Evolutionary conservation across 2,113 vertebrate species (phyloP).

Genomic region (Heterotilapia buettikoferi): DNA sequence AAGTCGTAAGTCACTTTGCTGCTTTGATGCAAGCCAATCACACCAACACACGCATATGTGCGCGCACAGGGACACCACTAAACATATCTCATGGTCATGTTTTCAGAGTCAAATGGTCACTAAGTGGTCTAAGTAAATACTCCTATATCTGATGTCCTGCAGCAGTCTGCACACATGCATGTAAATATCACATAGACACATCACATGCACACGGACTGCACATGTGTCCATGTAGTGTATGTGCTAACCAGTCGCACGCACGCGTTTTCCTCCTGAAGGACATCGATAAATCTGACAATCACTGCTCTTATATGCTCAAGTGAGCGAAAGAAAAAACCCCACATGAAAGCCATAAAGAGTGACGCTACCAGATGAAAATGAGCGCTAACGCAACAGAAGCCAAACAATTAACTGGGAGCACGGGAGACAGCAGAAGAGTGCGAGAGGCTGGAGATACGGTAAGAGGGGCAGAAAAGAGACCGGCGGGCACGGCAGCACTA

Average conservation of each 20-base stretch:
- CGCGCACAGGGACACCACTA: not conserved
- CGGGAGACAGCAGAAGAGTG: not conserved
- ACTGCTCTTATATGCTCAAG: not conserved
- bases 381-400: not conserved
- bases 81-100: slow-evolving; percentile 3
- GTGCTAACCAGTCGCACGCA: not conserved
- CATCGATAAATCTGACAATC: not conserved
- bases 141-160: not conserved
- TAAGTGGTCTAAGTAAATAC: not conserved
- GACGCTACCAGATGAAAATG: not conserved
- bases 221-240: not conserved
- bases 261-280: slow-evolving; percentile 17
- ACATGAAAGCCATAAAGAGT: not conserved
- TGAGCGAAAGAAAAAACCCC: not conserved
- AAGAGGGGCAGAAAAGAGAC: slow-evolving; percentile 3
- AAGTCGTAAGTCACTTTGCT: slow-evolving; percentile 21
- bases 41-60: not conserved
- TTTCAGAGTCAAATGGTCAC: slow-evolving; percentile 14
- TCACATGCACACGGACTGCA: not conserved
- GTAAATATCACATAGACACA: not conserved
- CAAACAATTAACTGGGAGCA: not conserved
- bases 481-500: slow-evolving; percentile 59
- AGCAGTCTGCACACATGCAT: not conserved
- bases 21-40: not conserved
- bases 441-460: not conserved